Percentiles rank a stretch among this genome's conserved stretches.
Conservation (phyloP, 2,888 invertebrate genomes). For the Busseola fusca region DNA sequence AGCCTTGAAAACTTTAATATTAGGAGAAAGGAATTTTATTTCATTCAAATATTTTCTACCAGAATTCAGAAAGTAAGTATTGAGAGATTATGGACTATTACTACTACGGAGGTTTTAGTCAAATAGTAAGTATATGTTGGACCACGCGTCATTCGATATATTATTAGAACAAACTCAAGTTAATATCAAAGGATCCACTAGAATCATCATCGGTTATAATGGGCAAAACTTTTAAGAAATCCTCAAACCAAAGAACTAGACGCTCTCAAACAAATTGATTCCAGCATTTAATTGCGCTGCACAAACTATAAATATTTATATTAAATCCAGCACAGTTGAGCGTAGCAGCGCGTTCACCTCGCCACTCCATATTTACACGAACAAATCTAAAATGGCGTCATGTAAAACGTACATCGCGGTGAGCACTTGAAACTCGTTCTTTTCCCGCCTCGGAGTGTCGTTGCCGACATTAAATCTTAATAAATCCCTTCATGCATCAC, state of each 20-base stretch:
- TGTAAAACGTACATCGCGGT: conserved; percentile 84
- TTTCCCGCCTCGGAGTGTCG: conserved; percentile 88
- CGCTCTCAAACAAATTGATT: conserved; percentile 42
- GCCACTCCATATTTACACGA: conserved; percentile 77
- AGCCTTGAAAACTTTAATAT: neutral
- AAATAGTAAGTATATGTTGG: neutral
- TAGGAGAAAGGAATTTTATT: neutral
- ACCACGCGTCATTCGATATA: neutral
- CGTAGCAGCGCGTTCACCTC: conserved; percentile 63
- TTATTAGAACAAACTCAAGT: neutral
- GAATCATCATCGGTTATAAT: neutral
- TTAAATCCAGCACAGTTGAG: conserved; percentile 54
- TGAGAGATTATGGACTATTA: no score
- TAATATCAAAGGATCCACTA: neutral
- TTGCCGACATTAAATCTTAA: conserved; percentile 89
- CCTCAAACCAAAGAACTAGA: neutral
- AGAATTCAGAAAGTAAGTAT: neutral
- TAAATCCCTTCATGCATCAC: conserved; percentile 88
- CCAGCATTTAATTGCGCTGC: conserved; percentile 38
- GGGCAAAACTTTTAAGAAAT: neutral
- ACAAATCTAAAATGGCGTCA: conserved; percentile 85
- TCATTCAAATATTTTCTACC: neutral
- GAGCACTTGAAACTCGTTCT: conserved; percentile 86
- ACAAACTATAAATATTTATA: conserved; percentile 58
- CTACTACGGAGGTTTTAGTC: neutral